Conservation (phyloP, 2,113 vertebrate species). For the Scolopax mira region DNA sequence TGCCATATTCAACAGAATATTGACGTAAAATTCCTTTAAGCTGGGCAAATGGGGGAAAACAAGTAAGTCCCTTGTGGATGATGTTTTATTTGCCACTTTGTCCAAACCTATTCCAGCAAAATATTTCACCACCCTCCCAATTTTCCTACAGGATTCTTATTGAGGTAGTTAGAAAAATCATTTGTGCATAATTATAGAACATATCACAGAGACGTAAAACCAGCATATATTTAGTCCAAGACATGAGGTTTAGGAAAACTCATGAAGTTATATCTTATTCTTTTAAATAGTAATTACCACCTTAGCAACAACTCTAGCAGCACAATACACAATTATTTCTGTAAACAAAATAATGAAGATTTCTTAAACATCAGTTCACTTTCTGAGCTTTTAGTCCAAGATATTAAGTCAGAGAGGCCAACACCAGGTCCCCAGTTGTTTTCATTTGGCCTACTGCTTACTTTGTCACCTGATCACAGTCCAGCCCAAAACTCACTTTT, state of each 20-base stretch:
- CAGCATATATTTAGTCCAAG: neutral
- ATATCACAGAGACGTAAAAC: neutral
- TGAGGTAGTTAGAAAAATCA: neutral
- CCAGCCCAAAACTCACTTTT: neutral
- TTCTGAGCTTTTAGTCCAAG: neutral
- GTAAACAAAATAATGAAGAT: neutral
- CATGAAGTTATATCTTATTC: neutral
- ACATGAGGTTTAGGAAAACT: neutral
- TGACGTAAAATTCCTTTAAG: neutral
- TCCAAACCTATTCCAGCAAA: neutral
- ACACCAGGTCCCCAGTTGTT: neutral
- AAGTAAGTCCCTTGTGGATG: neutral
- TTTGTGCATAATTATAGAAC: neutral
- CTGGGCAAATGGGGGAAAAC: neutral
- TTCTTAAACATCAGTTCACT: neutral
- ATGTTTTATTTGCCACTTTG: neutral
- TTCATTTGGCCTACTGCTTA: neutral
- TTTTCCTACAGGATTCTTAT: neutral
- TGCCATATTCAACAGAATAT: neutral
- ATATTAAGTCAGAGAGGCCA: neutral
- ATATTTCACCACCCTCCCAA: neutral
- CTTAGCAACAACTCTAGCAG: neutral
- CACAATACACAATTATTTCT: neutral
- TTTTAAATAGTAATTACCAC: neutral
- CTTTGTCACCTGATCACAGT: neutral